Conservation (phyloP, 2,113 vertebrate species). For the Ramphastos sulfuratus region DNA sequence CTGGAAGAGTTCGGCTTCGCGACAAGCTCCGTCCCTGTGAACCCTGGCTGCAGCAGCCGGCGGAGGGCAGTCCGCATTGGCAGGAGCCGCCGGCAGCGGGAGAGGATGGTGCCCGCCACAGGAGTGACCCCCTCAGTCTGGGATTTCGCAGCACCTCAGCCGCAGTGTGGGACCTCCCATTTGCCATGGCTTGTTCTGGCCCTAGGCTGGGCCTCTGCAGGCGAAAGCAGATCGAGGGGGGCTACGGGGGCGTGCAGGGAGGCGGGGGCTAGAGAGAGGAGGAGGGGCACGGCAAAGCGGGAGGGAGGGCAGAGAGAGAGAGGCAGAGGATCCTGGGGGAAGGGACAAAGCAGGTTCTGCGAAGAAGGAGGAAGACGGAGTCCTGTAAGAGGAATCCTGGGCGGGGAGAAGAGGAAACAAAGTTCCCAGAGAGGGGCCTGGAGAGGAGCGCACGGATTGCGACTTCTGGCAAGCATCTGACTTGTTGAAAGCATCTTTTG, state of each 20-base stretch:
- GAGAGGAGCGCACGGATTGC: neutral
- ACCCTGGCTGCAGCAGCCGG: neutral
- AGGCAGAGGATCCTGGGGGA: neutral
- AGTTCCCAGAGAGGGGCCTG: neutral
- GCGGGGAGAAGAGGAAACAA: neutral
- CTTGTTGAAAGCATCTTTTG: neutral
- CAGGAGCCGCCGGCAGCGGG: neutral
- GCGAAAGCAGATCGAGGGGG: neutral
- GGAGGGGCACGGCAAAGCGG: neutral
- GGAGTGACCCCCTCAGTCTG: neutral
- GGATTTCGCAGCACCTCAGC: neutral
- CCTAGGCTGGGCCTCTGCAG: conserved; percentile 17
- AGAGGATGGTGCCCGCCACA: neutral
- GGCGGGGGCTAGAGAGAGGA: neutral
- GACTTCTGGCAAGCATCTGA: neutral
- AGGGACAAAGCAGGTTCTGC: neutral
- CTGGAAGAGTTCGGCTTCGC: neutral
- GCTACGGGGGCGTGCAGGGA: neutral
- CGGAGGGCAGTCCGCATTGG: neutral
- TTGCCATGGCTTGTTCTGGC: neutral
- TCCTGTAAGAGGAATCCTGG: neutral
- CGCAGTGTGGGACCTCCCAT: neutral
- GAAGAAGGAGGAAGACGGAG: neutral
- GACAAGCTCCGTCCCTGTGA: neutral
- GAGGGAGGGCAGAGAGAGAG: neutral